phyloP scores from a whole-genome alignment of 2,888 invertebrate genomes.

The Netelia inedita region DNA sequence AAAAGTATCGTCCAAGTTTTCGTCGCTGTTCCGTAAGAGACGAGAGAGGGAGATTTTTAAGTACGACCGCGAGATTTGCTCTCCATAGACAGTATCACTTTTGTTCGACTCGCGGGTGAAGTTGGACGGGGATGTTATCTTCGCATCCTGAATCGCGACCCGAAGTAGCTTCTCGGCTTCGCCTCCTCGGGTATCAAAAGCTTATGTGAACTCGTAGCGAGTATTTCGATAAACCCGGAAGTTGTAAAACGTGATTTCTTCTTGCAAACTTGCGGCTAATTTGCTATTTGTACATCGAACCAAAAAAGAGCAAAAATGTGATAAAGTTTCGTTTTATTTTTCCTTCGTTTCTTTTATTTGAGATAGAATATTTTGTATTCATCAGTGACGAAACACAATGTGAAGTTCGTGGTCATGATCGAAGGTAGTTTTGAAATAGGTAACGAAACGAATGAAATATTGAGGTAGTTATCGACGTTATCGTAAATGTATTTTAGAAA shows the following conservation, averaged over 20 bases:
- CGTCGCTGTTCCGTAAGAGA: constrained; percentile 17
- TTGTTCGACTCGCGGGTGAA: constrained; percentile 40
- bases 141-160: constrained; percentile 43
- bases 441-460: constrained; percentile 1
- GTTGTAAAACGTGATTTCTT: background rate
- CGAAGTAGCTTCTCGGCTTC: constrained; percentile 2
- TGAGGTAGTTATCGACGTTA: background rate
- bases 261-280: background rate
- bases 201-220: background rate
- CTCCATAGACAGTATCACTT: constrained; percentile 34
- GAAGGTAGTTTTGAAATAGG: constrained; percentile 8
- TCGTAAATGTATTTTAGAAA: too few relatives aligned
- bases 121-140: constrained; percentile 50
- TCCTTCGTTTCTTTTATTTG: background rate
- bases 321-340: constrained; percentile 2
- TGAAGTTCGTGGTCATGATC: constrained; percentile 1
- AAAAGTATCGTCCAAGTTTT: constrained; percentile 17
- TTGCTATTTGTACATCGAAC: background rate
- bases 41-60: constrained; percentile 54
- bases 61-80: constrained; percentile 32
- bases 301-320: background rate
- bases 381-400: constrained; percentile 22
- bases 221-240: background rate
- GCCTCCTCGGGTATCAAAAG: background rate
- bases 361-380: background rate